These are phyloP conservation scores for Elysia chlorotica DNA, from an alignment of 1,140 invertebrate species.

Conservation along the genomic window DNA sequence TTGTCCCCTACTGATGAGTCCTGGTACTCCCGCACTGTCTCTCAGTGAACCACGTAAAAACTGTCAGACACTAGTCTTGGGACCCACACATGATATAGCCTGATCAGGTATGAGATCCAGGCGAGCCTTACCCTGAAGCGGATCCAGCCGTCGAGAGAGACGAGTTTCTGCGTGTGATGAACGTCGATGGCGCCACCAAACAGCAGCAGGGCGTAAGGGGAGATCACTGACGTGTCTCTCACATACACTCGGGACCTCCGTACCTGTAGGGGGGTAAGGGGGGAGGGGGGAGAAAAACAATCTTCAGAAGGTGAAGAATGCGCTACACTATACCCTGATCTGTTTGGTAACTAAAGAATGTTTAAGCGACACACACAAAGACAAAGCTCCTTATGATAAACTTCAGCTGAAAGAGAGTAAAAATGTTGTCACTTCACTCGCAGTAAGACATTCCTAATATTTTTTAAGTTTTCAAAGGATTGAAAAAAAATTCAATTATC, in stretches of 20 bases:
- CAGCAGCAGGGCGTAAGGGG: constrained; percentile 75
- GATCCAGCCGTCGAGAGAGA: constrained; percentile 77
- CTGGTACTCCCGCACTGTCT: neutral
- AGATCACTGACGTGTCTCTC: constrained; percentile 79
- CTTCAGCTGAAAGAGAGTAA: too few species aligned
- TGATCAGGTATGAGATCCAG: too few species aligned
- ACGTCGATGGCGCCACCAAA: constrained; percentile 70
- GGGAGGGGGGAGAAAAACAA: neutral
- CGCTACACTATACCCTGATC: too few species aligned
- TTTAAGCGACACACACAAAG: too few species aligned
- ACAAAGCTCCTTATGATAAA: too few species aligned
- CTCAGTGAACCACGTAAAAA: neutral
- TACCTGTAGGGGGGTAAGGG: constrained; percentile 34
- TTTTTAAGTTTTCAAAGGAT: too few species aligned
- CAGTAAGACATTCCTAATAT: too few species aligned
- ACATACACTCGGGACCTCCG: constrained; percentile 69
- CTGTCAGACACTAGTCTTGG: neutral
- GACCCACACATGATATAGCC: neutral
- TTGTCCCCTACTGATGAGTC: neutral
- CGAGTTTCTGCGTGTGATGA: constrained; percentile 47
- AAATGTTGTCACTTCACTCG: too few species aligned
- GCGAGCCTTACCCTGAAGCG: constrained; percentile 68
- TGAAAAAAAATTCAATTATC: too few species aligned
- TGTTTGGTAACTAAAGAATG: too few species aligned
- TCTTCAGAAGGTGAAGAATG: too few species aligned